Conservation (phyloP, 2,113 vertebrate species). For the Chionomys nivalis region DNA sequence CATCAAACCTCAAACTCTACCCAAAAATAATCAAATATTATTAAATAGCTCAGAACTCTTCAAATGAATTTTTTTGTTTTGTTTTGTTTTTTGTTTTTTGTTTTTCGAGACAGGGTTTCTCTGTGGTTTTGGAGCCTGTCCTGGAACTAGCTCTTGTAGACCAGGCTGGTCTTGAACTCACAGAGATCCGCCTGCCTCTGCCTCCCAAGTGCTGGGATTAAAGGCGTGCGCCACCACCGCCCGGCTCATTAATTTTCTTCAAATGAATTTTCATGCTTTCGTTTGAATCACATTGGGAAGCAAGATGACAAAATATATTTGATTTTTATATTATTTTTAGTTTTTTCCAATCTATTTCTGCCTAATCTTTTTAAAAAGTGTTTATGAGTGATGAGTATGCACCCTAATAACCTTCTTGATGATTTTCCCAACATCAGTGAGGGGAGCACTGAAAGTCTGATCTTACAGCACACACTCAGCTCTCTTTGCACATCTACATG, state of each 20-base stretch:
- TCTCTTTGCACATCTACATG: background rate
- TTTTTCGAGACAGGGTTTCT: no score
- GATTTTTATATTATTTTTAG: background rate
- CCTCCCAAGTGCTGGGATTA: no score
- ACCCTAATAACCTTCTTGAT: background rate
- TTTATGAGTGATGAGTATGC: background rate
- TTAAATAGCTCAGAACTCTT: background rate
- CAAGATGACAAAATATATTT: background rate
- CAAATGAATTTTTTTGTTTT: constrained; percentile 10
- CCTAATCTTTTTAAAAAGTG: background rate
- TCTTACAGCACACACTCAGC: background rate
- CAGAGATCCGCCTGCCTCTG: no score
- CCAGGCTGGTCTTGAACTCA: no score
- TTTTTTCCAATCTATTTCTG: background rate
- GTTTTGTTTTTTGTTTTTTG: no score
- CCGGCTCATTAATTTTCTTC: background rate
- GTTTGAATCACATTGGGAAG: background rate
- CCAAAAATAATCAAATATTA: background rate
- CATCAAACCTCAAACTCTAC: background rate
- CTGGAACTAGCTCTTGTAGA: no score
- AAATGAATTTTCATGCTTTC: background rate
- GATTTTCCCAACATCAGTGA: background rate
- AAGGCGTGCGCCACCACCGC: no score
- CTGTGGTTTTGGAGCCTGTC: no score
- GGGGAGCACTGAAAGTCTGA: background rate